Conservation (phyloP, 2,888 invertebrate species). For the Heliconius hortense region DNA sequence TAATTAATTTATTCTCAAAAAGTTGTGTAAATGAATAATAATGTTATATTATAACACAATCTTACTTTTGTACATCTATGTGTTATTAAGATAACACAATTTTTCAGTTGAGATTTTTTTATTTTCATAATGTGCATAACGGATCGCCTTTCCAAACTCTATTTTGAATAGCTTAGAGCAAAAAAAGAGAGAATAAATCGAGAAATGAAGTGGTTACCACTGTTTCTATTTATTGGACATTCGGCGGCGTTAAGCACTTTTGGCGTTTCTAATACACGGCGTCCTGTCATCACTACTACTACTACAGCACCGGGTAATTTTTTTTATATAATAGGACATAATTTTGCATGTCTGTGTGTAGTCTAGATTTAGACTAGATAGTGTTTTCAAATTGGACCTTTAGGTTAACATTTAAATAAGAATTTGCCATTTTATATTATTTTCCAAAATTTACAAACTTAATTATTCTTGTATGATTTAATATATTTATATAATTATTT, state of each 20-base stretch:
- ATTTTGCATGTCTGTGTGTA: slow-evolving; percentile 23
- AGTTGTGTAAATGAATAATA: no score
- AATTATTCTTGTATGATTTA: not conserved
- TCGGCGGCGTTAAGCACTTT: slow-evolving; percentile 83
- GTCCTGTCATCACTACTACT: slow-evolving; percentile 72
- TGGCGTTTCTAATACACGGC: slow-evolving; percentile 84
- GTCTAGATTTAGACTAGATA: slow-evolving; percentile 11
- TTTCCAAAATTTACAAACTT: not conserved
- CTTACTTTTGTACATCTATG: not conserved
- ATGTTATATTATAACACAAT: not conserved
- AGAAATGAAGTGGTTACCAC: slow-evolving; percentile 48
- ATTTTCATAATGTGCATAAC: slow-evolving; percentile 23
- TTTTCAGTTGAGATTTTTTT: not conserved
- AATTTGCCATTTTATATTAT: not conserved
- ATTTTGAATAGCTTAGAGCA: slow-evolving; percentile 28
- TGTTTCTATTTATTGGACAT: slow-evolving; percentile 32
- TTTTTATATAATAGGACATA: slow-evolving; percentile 70
- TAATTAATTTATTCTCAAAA: not conserved
- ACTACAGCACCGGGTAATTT: slow-evolving; percentile 81
- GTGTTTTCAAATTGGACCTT: not conserved
- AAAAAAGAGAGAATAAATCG: slow-evolving; percentile 23
- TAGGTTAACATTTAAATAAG: not conserved
- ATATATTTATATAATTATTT: slow-evolving; percentile 10
- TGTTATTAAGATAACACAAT: not conserved
- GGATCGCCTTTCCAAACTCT: slow-evolving; percentile 51